These are phyloP conservation scores for Leuctra nigra DNA, from an alignment of 2,888 invertebrate species.

Conservation along the genomic window DNA sequence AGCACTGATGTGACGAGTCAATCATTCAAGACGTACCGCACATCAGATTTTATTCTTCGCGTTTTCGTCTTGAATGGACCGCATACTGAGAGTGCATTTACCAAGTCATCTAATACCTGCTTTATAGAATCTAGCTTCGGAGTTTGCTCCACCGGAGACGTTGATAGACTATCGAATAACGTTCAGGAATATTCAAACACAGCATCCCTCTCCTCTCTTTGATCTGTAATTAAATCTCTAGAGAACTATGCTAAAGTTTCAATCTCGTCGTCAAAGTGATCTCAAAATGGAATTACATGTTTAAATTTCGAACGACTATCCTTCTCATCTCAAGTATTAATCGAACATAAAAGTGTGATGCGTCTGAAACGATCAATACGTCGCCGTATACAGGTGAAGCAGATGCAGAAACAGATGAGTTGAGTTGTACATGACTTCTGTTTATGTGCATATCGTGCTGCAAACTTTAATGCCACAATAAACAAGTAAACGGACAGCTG, in stretches of 20 bases:
- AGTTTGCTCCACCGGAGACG: not conserved
- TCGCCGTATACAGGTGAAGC: too few relatives aligned
- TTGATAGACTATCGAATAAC: conserved; percentile 14
- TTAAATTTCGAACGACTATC: too few relatives aligned
- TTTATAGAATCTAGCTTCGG: too few relatives aligned
- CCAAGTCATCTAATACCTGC: conserved; percentile 18
- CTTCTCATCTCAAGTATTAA: too few relatives aligned
- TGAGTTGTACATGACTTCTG: too few relatives aligned
- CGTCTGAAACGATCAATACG: too few relatives aligned
- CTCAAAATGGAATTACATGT: conserved; percentile 11
- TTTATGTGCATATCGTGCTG: too few relatives aligned
- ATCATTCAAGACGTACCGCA: conserved; percentile 16
- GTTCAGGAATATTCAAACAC: conserved; percentile 7
- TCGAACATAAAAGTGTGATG: too few relatives aligned
- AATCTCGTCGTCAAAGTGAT: conserved; percentile 14
- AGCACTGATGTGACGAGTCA: conserved; percentile 19
- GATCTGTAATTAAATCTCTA: conserved; percentile 18
- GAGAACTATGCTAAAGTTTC: conserved; percentile 17
- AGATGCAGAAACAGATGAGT: too few relatives aligned
- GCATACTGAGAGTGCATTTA: conserved; percentile 13
- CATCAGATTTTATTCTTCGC: conserved; percentile 5
- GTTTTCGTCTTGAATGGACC: conserved; percentile 1
- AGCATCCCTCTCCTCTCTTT: conserved; percentile 12
- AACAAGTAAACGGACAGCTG: too few relatives aligned
- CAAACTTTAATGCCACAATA: too few relatives aligned